Percentiles rank a stretch among this genome's conserved stretches.
Conservation (phyloP, 2,113 vertebrate genomes). For the Panurus biarmicus region DNA sequence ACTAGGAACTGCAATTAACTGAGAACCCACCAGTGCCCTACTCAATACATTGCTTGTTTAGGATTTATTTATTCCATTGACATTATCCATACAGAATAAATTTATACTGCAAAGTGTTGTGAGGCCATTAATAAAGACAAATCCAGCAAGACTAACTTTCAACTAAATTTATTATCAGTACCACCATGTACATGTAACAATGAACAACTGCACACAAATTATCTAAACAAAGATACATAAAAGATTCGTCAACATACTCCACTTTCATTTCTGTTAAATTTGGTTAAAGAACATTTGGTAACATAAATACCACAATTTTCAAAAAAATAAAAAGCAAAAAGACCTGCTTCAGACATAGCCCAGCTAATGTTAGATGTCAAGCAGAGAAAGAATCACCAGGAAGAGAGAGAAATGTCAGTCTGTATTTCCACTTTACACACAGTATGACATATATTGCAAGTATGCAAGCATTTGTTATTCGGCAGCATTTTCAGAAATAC, state of each 20-base stretch:
- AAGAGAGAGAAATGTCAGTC: not conserved
- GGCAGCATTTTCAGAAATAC: not conserved
- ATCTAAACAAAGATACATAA: not conserved
- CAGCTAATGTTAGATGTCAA: not conserved
- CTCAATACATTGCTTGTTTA: not conserved
- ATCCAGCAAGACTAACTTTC: not conserved
- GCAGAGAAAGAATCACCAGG: not conserved
- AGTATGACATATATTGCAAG: not conserved
- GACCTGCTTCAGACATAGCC: not conserved
- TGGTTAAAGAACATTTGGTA: not conserved
- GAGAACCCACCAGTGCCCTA: not conserved
- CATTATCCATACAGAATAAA: not conserved
- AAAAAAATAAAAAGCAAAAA: not conserved
- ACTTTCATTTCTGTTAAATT: not conserved
- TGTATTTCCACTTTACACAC: not conserved
- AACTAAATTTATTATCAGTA: not conserved
- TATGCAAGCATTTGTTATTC: not conserved
- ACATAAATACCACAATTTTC: not conserved
- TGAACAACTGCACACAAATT: not conserved
- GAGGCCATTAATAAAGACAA: not conserved
- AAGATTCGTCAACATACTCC: not conserved
- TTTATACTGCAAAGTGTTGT: not conserved
- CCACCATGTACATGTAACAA: not conserved
- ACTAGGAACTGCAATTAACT: slow-evolving; percentile 19
- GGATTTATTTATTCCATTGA: not conserved